Base-by-base conservation (phyloP, 2,113 vertebrate genomes). In the Phalacrocorax aristotelis region DNA sequence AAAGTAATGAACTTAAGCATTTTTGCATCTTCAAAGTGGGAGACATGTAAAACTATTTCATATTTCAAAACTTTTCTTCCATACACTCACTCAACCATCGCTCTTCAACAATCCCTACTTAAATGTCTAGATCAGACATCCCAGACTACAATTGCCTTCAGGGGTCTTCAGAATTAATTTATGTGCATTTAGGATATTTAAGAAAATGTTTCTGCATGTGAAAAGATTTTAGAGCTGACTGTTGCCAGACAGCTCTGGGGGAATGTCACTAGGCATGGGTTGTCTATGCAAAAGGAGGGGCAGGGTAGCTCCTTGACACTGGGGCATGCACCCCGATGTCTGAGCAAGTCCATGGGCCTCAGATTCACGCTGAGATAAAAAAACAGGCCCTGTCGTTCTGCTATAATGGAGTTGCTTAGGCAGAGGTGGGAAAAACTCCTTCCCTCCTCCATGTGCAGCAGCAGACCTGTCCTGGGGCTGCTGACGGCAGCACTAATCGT, bases 321-420 rank as follows among this genome's bases (percentile, higher is more conserved):
- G 38, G 9, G 23, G 8, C 19, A 46, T 1, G 17, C 58, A 30
- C 8, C 16, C 8, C 23, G 4, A 1, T 3, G 12, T 8, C 44
- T 11, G 7, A 38, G 26, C 29, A 16, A 34, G 25, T 3, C n/a
- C 11, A 3, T 0, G 19, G 25, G 46, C 15, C 40, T 11, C 68
- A 52, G 69, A 18, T 34, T 36, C 30, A 1, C 0, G 60, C 26
- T 2, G 65, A 57, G 40, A 5, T 13, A 3, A 3, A 74, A 54
- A 32, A 11, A 3, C 42, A 25, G 27, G 11, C 18, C 5, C 11
- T 4, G 6, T 16, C 18, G 14, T 25, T 36, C 40, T 9, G 36
- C 46, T 21, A 65, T 1, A 27, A 15, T 2, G 36, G 46, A 54
- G 34, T 2, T 27, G 48, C 62, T 69, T 10, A 14, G 42, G 55